Percentiles rank a stretch among this genome's conserved stretches.
Evolutionary conservation across 2,113 vertebrate genomes (phyloP).

Genomic region (Marmota monax): DNA sequence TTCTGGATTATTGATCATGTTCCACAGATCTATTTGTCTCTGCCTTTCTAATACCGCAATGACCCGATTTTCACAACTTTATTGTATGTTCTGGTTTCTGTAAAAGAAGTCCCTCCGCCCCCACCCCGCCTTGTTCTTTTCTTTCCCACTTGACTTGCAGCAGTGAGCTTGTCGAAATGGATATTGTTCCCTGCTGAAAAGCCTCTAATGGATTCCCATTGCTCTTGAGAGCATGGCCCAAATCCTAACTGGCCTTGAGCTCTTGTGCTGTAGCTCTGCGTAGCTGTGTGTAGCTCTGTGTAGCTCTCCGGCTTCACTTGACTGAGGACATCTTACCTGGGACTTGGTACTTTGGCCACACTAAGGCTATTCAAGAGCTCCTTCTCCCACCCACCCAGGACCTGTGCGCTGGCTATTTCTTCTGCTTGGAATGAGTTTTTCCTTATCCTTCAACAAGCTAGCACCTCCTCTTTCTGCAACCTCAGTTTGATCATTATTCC

Average conservation of each 20-base stretch:
- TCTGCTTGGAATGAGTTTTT: neutral
- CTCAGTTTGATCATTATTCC: neutral
- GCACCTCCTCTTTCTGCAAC: neutral
- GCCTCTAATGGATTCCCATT: conserved; percentile 65
- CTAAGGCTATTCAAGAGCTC: neutral
- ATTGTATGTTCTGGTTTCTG: conserved; percentile 58
- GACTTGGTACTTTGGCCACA: neutral
- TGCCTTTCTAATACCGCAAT: conserved; percentile 4
- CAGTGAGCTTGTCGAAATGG: conserved; percentile 69
- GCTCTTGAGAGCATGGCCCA: conserved; percentile 10
- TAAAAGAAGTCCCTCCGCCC: conserved; percentile 43
- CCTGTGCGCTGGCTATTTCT: neutral
- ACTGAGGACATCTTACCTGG: neutral
- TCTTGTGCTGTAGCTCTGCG: neutral
- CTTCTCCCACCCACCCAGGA: neutral
- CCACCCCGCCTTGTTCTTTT: conserved; percentile 18
- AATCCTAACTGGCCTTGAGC: conserved; percentile 37
- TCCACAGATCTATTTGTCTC: neutral
- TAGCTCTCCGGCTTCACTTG: neutral
- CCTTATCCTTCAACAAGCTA: neutral
- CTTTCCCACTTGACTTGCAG: conserved; percentile 59
- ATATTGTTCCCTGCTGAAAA: conserved; percentile 57
- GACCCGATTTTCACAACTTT: conserved; percentile 58
- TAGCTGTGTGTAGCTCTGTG: neutral
- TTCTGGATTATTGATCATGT: conserved; percentile 19